Evolutionary conservation across 2,797 vertebrate genomes (phyloP), one percentile per base, ranked within the genome.

Genomic region (Petrocephalus schoutedeni): DNA sequence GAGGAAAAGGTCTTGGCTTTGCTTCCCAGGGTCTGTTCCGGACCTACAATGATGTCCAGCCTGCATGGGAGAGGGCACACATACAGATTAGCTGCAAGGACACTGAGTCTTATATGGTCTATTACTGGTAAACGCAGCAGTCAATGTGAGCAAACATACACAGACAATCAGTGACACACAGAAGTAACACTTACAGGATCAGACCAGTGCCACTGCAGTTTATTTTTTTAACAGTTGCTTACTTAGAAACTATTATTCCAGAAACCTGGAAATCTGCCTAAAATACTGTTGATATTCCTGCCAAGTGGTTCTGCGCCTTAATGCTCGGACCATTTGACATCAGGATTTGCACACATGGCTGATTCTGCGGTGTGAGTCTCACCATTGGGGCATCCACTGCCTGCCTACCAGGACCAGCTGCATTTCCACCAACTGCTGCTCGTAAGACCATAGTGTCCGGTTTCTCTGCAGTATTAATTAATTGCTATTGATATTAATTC

Each of bases 1-100:
- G 95, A 93, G 59, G 94, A 94, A 91, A 94, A 91, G 91, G 88
- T 93, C 93, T 94, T 95, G 93, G 56, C 74, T 19, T 90, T 93
- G 88, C 92, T 93, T 91, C 87, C 92, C 90, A 94, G 90, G 85
- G 21, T 71, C 1, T 93, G 92, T 90, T 93, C 89, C 5, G 94
- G 94, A 89, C 95, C 94, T 88, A 94, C 94, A 91, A 95, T 92
- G 89, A 91, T 92, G 91, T 95, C 94, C 91, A 94, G 92, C 94
- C 95, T 95, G 93, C 91, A 90, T 89, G 94, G 87, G 82, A 90
- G 61, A 90, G 86, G 64, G 86, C 32, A 89, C 21, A 89, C 23
- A 91, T 86, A 88, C 86, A n/a, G 54, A 74, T 87, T 71, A 87
- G 87, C 32, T 5, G 19, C 67, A 59, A 14, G 12, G 41, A 86